Evolutionary conservation across 2,888 invertebrate genomes (phyloP).

Genomic region (Arge pagana): DNA sequence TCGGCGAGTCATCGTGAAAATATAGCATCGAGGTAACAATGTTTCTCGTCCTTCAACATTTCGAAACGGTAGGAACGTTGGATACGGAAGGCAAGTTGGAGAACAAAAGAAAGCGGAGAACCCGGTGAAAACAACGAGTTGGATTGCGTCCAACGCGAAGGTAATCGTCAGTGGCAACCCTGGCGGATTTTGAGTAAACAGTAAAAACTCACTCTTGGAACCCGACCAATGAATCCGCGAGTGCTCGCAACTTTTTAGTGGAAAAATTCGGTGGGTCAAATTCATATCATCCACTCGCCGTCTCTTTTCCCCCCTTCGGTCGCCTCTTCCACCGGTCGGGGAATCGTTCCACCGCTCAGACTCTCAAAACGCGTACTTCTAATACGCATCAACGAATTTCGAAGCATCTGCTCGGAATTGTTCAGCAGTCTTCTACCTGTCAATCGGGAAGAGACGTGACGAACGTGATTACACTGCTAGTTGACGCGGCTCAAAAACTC

Average conservation of each 20-base stretch:
- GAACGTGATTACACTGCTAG: too few relatives aligned
- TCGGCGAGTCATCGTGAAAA: too few relatives aligned
- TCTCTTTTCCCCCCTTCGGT: constrained; percentile 1
- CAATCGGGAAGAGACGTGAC: too few relatives aligned
- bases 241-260: constrained; percentile 33
- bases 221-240: constrained; percentile 42
- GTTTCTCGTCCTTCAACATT: neutral
- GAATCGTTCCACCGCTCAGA: neutral
- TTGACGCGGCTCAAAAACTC: too few relatives aligned
- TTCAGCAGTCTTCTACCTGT: too few relatives aligned
- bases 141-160: constrained; percentile 47
- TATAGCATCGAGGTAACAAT: too few relatives aligned
- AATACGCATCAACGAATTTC: too few relatives aligned
- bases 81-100: constrained; percentile 3
- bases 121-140: constrained; percentile 46
- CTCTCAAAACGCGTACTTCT: neutral
- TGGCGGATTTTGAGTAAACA: constrained; percentile 39
- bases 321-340: neutral
- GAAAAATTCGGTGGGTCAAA: constrained; percentile 8
- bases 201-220: constrained; percentile 42
- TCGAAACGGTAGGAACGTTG: constrained; percentile 2
- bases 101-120: constrained; percentile 34
- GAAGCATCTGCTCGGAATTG: too few relatives aligned
- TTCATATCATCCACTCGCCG: neutral
- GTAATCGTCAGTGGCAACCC: constrained; percentile 41